Evolutionary conservation across 2,113 vertebrate genomes (phyloP), one percentile per base, ranked within the genome.

Genomic region (Litocranius walleri): DNA sequence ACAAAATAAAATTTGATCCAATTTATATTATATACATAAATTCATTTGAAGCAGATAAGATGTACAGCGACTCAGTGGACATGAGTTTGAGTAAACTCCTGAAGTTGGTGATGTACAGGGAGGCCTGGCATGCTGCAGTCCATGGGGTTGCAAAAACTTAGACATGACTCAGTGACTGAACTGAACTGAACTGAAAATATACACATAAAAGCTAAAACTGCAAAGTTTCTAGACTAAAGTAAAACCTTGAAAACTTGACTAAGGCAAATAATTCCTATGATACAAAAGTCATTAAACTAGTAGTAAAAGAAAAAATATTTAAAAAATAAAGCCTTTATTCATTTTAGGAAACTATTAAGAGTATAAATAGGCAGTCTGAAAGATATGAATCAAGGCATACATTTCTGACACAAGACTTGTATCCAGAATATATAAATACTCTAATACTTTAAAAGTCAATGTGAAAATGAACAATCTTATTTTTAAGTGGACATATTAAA

Each of bases 71-170:
- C 9, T 71, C 64, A 71, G 3, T 71, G n/a, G 64, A 36, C 64
- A 71, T 36, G 4, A 71, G 64, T 71, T 36, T 71, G 17, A 36
- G 19, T 36, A 71, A 71, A 36, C n/a, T 71, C 4, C n/a, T 0
- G 0, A 12, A 36, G 9, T 23, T 36, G 64, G 17, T 71, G 17
- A 21, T 23, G 2, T 9, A 71, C n/a, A 71, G 64, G 17, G 67
- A 71, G 67, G 19, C n/a, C n/a, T 12, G 67, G n/a, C n/a, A 6
- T 40, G n/a, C 10, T 40, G n/a, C 10, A 23, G n/a, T 40, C 19
- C 67, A 71, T 0, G 1, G 33, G 19, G 67, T 40, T 0, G 0
- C 67, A 71, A 23, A 71, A 36, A 36, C 5, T 40, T 1, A 11
- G 67, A 23, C n/a, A 40, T 1, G 0, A 40, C 3, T 23, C 19